phyloP scores from a whole-genome alignment of 2,113 vertebrate genomes.

The Clinocottus analis region DNA sequence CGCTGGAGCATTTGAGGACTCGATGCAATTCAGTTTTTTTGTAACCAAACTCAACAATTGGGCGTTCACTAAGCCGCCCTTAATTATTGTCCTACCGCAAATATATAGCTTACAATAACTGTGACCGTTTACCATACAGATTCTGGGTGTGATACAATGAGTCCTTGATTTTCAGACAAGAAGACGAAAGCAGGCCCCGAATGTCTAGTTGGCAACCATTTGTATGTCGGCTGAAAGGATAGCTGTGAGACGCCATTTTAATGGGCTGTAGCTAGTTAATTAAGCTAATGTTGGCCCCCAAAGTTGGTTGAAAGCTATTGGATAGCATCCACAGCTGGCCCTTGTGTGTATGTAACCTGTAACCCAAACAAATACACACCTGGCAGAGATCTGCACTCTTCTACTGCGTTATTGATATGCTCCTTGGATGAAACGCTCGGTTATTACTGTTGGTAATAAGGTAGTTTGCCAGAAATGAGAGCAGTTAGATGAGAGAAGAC shows the following conservation, averaged over 20 bases:
- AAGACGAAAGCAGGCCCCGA: not conserved
- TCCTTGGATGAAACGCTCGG: not conserved
- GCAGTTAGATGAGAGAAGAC: not conserved
- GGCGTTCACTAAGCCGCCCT: not conserved
- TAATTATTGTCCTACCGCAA: not conserved
- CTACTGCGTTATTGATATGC: too few species aligned
- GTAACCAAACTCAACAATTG: not conserved
- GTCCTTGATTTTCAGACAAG: not conserved
- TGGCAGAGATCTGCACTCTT: too few species aligned
- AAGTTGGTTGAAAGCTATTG: not conserved
- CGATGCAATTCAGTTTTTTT: not conserved
- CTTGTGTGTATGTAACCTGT: not conserved
- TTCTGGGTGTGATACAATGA: not conserved
- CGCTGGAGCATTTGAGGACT: constrained; percentile 57
- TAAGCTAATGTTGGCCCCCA: not conserved
- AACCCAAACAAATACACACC: too few species aligned
- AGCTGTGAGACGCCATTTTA: not conserved
- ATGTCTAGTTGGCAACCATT: too few species aligned
- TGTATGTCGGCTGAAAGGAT: not conserved
- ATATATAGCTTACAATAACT: not conserved
- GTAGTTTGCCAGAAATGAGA: not conserved
- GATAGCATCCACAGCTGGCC: not conserved
- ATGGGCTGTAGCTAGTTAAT: not conserved
- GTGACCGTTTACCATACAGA: not conserved
- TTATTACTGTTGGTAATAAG: not conserved